Conservation (phyloP, 2,113 vertebrate genomes). For the Gadus chalcogrammus region DNA sequence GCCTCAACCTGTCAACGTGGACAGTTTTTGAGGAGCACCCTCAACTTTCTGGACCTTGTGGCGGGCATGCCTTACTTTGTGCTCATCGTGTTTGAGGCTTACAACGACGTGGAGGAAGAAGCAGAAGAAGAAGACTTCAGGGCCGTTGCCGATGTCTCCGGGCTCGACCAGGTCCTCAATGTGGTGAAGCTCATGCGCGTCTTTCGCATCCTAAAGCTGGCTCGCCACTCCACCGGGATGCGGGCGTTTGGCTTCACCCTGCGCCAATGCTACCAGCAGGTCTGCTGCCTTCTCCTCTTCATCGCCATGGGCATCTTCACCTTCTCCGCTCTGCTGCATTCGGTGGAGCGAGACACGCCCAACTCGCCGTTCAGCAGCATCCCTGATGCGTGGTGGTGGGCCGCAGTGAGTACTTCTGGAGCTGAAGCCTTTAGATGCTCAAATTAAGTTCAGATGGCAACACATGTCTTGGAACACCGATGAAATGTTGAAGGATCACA, state of each 20-base stretch:
- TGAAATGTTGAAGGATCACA: too few species aligned
- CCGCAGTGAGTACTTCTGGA: slow-evolving; percentile 77
- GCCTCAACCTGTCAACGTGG: slow-evolving; percentile 67
- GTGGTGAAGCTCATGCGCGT: slow-evolving; percentile 80
- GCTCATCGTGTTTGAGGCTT: slow-evolving; percentile 67
- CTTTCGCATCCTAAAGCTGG: slow-evolving; percentile 83
- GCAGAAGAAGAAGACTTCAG: slow-evolving; percentile 71
- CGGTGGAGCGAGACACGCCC: slow-evolving; percentile 82
- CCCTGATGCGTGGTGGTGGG: slow-evolving; percentile 89
- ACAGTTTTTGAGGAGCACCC: slow-evolving; percentile 68
- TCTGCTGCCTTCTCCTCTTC: slow-evolving; percentile 89
- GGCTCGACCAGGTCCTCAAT: slow-evolving; percentile 79
- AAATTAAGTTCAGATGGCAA: too few species aligned
- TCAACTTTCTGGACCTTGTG: slow-evolving; percentile 81
- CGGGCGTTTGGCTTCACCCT: slow-evolving; percentile 83
- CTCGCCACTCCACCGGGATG: slow-evolving; percentile 80
- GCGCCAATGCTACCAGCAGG: slow-evolving; percentile 80
- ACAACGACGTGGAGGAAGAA: slow-evolving; percentile 40
- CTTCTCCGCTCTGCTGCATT: slow-evolving; percentile 89
- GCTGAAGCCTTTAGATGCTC: too few species aligned
- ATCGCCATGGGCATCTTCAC: slow-evolving; percentile 90
- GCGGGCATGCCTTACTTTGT: slow-evolving; percentile 81
- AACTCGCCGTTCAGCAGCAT: slow-evolving; percentile 89
- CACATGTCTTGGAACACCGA: too few species aligned
- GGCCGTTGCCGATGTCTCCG: slow-evolving; percentile 69